Evolutionary conservation across 2,113 vertebrate genomes (phyloP), one percentile per base, ranked within the genome.

Genomic region (Ailurus styani): DNA sequence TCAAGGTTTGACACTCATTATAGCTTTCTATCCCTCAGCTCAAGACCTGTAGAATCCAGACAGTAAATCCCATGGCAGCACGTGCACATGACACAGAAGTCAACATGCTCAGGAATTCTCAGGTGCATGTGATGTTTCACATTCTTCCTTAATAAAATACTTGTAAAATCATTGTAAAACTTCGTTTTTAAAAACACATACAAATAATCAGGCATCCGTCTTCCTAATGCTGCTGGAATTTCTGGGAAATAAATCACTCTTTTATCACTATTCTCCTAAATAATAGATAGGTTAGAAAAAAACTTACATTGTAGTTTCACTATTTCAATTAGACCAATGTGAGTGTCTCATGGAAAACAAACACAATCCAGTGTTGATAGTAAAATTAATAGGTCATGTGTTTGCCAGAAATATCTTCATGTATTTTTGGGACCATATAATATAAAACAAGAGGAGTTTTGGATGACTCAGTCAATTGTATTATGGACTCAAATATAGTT

Each of bases 371-470:
- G 37, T 50, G 34, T 81, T 96, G 70, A 68, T 45, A 93, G 52
- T 52, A 81, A 93, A 60, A 85, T 62, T 85, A 73, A 73, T 50
- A 90, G 13, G 34, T 47, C 31, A 55, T 77, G 31, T 72, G 23
- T 94, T 77, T 95, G 17, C 34, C 70, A 85, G 64, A 45, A 78
- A 94, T 64, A 29, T 31, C 14, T 70, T 97, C 40, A 81, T 70
- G 34, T 12, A 87, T 87, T 91, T 73, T 45, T 17, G 55, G 21
- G 37, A 47, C 9, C 90, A 50, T 89, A 79, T 79, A 64, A 79
- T 85, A 68, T 60, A 91, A 93, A 96, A 86, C 73, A 93, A 93
- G 40, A 95, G 62, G 52, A 93, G 68, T 4, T 57, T 85, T 62
- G 31, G 78, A 18, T 75, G 31, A 91, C 40, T 50, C 31, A 85